Percentiles rank a stretch among this genome's conserved stretches.
phyloP scores from a whole-genome alignment of 2,888 invertebrate genomes.

The Nebria salina region DNA sequence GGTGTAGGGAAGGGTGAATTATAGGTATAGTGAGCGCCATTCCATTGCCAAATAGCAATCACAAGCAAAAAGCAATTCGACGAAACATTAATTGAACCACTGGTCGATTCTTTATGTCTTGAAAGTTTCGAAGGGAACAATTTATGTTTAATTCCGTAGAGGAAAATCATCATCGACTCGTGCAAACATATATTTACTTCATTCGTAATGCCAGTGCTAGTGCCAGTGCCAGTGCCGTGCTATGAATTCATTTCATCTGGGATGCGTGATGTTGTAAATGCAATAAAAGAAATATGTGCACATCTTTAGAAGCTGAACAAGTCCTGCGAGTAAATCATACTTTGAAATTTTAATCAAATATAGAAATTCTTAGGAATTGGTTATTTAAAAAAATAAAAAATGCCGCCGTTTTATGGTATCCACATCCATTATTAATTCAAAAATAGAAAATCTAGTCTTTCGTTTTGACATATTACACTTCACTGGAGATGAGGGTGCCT shows the following conservation, averaged over 20 bases:
- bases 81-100: slow-evolving; percentile 1
- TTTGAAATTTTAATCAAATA: too few relatives aligned
- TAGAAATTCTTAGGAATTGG: too few relatives aligned
- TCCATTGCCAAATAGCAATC: neutral
- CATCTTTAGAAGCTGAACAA: too few relatives aligned
- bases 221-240: neutral
- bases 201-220: too few relatives aligned
- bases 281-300: too few relatives aligned
- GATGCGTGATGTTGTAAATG: neutral
- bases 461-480: neutral
- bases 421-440: neutral
- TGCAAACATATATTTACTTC: neutral
- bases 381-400: too few relatives aligned
- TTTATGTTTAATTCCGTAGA: slow-evolving; percentile 1
- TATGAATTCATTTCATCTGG: neutral
- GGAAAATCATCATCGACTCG: slow-evolving; percentile 1
- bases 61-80: slow-evolving; percentile 1
- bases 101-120: slow-evolving; percentile 1
- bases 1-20: neutral
- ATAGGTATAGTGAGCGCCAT: neutral
- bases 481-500: neutral
- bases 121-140: neutral
- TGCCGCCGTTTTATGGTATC: too few relatives aligned
- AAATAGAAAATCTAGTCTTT: neutral
- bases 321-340: too few relatives aligned